Base-by-base conservation (phyloP, 2,888 invertebrate species). In the Boloria selene region DNA sequence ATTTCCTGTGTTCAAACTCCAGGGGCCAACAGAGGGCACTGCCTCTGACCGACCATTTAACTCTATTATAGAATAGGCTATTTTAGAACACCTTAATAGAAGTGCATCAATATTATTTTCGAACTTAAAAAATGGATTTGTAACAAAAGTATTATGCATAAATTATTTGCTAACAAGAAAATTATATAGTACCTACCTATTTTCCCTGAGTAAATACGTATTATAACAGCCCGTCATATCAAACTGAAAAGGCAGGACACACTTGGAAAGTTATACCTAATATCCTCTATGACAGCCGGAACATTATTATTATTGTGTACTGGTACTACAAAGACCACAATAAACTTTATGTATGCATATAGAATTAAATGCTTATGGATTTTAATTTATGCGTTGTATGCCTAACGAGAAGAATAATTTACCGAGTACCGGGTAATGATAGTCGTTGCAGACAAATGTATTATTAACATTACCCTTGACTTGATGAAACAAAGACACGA, bases 1-100 rank as follows among this genome's bases (percentile, higher is more conserved):
- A 89, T 90, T 86, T 92, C 92, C 91, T 88, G 91, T 87, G 86
- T 78, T 79, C 81, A 80, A 81, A 82, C 84, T 64, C 50, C 76
- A 76, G 75, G 71, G 79, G 78, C 77, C 81, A 78, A 60, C 75
- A 72, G 81, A 80, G 85, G 83, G 79, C 86, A 83, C 79, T 83
- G 84, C 78, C 82, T 78, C 74, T 55, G 62, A 64, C 55, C 66
- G 70, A 68, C 67, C 66, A 59, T 72, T 72, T 68, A 72, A 70
- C 72, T 71, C 67, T 65, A 50, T 65, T 62, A 62, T 62, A 52
- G 31, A 47, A 38, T 31, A 64, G 45, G 45, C 56, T 56, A 26
- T 58, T 64, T 49, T 38, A 58, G 47, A 64, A 52, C 47, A 59
- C 16, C 38, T 38, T 49, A 52, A 64, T 64, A 53, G 16, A 53